These are phyloP conservation scores for Heliconius ethilla DNA, from an alignment of 2,888 invertebrate genomes.

Conservation along the genomic window DNA sequence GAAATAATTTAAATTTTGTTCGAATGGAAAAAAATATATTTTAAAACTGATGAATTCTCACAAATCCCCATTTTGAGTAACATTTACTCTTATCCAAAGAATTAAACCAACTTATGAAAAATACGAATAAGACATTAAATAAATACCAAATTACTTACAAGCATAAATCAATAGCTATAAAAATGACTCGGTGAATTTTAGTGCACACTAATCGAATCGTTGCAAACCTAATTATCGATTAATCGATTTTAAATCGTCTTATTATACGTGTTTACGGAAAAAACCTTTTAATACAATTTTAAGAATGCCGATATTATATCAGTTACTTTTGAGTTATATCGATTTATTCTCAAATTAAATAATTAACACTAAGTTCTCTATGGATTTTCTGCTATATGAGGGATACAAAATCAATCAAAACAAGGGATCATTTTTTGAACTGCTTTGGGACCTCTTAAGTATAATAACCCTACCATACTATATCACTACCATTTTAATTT, in stretches of 20 bases:
- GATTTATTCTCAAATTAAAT: no score
- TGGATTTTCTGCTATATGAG: no score
- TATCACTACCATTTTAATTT: background rate
- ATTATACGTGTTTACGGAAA: slow-evolving; percentile 19
- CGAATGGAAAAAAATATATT: no score
- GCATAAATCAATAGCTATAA: slow-evolving; percentile 10
- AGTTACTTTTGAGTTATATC: slow-evolving; percentile 9
- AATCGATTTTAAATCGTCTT: slow-evolving; percentile 31
- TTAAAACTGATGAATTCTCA: no score
- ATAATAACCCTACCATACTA: background rate
- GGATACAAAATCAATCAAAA: no score
- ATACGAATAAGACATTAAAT: background rate
- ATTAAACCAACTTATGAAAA: no score
- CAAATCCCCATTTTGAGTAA: background rate
- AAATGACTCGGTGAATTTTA: slow-evolving; percentile 6
- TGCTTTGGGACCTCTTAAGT: background rate
- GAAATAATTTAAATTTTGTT: no score
- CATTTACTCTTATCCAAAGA: background rate
- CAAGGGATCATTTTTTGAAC: background rate
- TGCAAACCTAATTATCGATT: slow-evolving; percentile 12
- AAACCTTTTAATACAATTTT: slow-evolving; percentile 21
- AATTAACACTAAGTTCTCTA: no score
- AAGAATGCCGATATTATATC: slow-evolving; percentile 16
- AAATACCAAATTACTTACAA: background rate
- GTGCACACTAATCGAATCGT: slow-evolving; percentile 16